Conservation (phyloP, 2,113 vertebrate genomes). For the Pseudolaguvia tuberculata region DNA sequence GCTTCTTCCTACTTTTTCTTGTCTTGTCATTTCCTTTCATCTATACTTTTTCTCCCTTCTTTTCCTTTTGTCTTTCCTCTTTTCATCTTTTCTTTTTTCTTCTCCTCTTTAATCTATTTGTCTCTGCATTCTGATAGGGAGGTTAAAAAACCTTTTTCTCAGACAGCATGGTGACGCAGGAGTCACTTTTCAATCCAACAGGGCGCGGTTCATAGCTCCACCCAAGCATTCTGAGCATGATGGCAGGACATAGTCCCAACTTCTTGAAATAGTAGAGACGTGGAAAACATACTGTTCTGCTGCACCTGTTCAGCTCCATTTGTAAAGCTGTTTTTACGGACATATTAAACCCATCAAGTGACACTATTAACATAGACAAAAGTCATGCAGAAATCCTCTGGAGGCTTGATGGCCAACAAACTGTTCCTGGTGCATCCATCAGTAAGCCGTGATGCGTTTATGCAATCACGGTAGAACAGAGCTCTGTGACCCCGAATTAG, state of each 20-base stretch:
- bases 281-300: background rate
- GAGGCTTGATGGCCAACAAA: background rate
- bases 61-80: background rate
- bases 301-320: background rate
- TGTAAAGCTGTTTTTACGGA: too few species aligned
- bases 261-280: background rate
- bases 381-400: background rate
- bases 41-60: background rate
- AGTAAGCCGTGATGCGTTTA: background rate
- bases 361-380: too few species aligned
- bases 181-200: constrained; percentile 48
- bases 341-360: too few species aligned
- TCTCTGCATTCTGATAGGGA: constrained; percentile 42
- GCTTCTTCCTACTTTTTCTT: too few species aligned
- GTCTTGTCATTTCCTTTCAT: too few species aligned
- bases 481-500: too few species aligned
- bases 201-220: background rate
- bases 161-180: constrained; percentile 49
- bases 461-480: background rate
- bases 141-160: constrained; percentile 44
- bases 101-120: background rate
- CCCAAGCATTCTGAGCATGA: background rate
- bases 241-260: background rate
- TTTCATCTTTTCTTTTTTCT: background rate
- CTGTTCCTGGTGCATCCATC: background rate